Conservation (phyloP, 2,113 vertebrate species). For the Cairina moschata region DNA sequence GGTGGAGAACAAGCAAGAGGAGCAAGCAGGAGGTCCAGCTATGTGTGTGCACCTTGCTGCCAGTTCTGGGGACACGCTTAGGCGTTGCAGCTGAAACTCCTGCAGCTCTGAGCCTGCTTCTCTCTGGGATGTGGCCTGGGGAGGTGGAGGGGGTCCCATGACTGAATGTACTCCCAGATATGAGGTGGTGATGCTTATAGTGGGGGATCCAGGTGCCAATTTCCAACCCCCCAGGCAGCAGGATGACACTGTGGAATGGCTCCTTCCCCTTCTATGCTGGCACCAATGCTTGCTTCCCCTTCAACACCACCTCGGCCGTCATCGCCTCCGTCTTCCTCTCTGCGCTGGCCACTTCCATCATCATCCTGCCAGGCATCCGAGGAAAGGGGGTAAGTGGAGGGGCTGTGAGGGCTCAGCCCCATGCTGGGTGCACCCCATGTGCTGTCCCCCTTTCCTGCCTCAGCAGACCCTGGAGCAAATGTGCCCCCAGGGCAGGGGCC, state of each 20-base stretch:
- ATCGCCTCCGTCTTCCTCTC: slow-evolving; percentile 86
- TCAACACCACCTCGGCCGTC: slow-evolving; percentile 77
- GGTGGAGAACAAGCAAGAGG: background rate
- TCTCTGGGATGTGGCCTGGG: background rate
- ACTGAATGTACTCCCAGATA: fast-evolving
- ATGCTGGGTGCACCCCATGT: background rate
- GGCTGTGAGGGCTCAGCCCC: background rate
- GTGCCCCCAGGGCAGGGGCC: background rate
- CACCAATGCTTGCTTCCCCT: slow-evolving; percentile 77
- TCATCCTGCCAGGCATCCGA: slow-evolving; percentile 93
- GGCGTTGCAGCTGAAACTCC: fast-evolving
- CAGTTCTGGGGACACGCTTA: fast-evolving
- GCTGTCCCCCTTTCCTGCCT: background rate
- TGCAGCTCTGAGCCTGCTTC: background rate
- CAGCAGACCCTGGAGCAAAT: background rate
- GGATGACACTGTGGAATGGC: slow-evolving; percentile 90
- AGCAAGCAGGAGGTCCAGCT: fast-evolving
- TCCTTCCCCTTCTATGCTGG: slow-evolving; percentile 90
- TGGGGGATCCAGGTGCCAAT: background rate
- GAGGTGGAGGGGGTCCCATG: fast-evolving
- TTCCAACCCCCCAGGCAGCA: background rate
- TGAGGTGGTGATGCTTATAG: no score
- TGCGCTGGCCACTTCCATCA: slow-evolving; percentile 77
- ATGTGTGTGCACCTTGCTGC: fast-evolving
- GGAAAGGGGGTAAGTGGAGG: slow-evolving; percentile 84